Base-by-base conservation (phyloP, 2,113 vertebrate genomes). In the Copsychus sechellarum region DNA sequence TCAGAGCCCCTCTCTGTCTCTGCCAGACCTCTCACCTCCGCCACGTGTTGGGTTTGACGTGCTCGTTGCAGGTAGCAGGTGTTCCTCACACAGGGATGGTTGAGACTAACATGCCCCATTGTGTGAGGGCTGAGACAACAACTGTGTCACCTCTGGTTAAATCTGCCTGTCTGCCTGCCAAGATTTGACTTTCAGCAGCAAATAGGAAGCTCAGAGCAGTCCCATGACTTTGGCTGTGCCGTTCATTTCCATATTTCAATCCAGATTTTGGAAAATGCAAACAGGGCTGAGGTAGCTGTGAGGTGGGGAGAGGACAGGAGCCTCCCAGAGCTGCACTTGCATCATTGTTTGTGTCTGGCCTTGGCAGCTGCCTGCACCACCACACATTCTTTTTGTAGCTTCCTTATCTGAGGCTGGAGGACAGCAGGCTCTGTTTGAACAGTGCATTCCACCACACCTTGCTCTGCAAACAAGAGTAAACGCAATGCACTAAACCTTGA, bases 391-490 rank as follows among this genome's bases (percentile, higher is more conserved):
- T 94, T 77, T 57, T 90, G 96, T 84, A 89, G 93, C 93, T 93
- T 95, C 15, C 2, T 96, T 92, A 72, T 96, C 94, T 95, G 60
- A 65, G 94, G 83, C 88, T 88, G 82, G 72, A 95, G 78, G 95
- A 94, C 79, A 77, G 7, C 40, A 87, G 76, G 71, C 66, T 95
- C 24, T 92, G 81, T 94, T 96, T 95, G 64, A 84, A 82, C 93
- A 96, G 90, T 71, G 70, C 57, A 60, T 95, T 95, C 93, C 95
- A 90, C 92, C 91, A 86, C 88, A 91, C 94, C 95, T 98, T 96
- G 92, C 57, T 90, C 90, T 79, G 42, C 60, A 95, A 95, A 88
- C 87, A 87, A 45, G 40, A 61, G 28, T n/a, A 50, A 96, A 91
- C 0, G 3, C 51, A 76, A 22, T 48, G 60, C 76, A n/a, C 54